These are phyloP conservation scores for Sebastes wilsoni DNA, from an alignment of 2,797 vertebrate genomes.

Conservation along the genomic window DNA sequence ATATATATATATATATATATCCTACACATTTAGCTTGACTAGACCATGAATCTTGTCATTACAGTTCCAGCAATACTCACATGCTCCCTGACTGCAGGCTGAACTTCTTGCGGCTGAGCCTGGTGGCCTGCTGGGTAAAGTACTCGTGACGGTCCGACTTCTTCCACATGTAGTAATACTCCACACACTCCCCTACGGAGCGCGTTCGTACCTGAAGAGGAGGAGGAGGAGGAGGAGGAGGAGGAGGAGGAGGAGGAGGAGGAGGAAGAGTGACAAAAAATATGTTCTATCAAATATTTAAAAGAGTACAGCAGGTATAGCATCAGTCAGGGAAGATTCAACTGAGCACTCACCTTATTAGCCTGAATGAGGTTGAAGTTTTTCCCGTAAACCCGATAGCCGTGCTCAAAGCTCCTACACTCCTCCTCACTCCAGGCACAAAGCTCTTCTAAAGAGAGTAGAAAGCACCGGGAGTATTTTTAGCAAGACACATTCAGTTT, in stretches of 20 bases:
- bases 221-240: constrained; percentile 2
- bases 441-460: constrained; percentile 84
- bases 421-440: constrained; percentile 97
- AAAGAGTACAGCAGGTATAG: background rate
- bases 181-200: constrained; percentile 95
- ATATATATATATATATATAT: background rate
- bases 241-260: background rate
- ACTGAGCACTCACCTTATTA: constrained; percentile 87
- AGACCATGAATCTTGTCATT: background rate
- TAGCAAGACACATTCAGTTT: background rate
- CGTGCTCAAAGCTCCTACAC: constrained; percentile 92
- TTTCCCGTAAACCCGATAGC: constrained; percentile 95
- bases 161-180: constrained; percentile 99
- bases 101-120: constrained; percentile 90
- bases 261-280: background rate
- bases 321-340: background rate
- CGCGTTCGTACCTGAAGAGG: constrained; percentile 91
- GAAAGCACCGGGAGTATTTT: background rate
- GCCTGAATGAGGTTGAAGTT: constrained; percentile 98
- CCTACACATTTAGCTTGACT: background rate
- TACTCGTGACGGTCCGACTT: constrained; percentile 93
- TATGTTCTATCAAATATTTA: background rate
- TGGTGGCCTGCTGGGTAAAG: constrained; percentile 93
- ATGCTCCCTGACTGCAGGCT: constrained; percentile 86
- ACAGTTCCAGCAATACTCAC: constrained; percentile 79